Conservation (phyloP, 2,888 invertebrate genomes). For the Automeris io region DNA sequence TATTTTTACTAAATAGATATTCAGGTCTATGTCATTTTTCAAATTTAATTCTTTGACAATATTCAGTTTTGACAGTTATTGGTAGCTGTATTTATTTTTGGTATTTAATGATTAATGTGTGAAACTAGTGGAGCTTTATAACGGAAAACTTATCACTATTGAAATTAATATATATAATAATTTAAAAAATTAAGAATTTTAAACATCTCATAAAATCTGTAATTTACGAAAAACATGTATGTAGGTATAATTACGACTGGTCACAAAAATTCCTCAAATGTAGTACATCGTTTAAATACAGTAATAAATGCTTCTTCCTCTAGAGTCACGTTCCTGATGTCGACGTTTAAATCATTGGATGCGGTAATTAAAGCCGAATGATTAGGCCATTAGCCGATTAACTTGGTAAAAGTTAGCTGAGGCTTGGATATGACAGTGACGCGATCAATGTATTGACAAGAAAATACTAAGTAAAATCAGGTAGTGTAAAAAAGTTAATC, state of each 20-base stretch:
- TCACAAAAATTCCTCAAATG: neutral
- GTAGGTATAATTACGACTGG: neutral
- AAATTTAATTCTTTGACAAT: no score
- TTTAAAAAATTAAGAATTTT: neutral
- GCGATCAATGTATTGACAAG: no score
- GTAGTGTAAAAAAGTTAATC: no score
- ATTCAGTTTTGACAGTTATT: no score
- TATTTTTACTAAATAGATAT: no score
- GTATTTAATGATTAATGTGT: no score
- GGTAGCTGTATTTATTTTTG: no score
- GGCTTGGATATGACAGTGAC: neutral
- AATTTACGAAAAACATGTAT: neutral
- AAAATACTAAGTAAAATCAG: no score
- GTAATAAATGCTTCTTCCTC: neutral
- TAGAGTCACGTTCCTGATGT: neutral
- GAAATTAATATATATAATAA: no score
- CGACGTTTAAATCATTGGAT: neutral
- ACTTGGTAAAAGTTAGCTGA: neutral
- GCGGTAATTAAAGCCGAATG: constrained; percentile 1
- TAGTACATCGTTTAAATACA: neutral
- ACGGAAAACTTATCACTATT: no score
- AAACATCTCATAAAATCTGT: neutral
- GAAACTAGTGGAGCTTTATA: no score
- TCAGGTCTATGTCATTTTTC: no score
- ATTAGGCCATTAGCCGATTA: constrained; percentile 1